A percentile compares a stretch with the other conserved stretches of the same genome.
Conservation (phyloP, 1,140 invertebrate genomes). For the Meloidogyne floridensis region DNA sequence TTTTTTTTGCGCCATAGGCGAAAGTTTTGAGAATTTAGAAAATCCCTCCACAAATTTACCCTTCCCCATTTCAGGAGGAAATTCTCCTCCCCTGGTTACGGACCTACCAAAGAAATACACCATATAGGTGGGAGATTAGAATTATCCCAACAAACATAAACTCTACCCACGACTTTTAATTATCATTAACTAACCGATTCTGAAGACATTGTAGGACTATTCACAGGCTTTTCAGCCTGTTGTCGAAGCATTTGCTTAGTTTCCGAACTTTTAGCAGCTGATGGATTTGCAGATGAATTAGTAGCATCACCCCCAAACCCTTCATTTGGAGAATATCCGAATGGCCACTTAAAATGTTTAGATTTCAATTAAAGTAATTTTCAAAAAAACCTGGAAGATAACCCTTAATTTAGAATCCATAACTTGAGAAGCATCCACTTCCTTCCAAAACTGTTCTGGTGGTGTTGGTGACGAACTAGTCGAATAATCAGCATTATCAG, state of each 20-base stretch:
- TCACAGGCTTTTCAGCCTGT: neutral
- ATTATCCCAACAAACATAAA: too few relatives aligned
- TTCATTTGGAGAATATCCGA: conserved; percentile 11
- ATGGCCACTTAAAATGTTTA: neutral
- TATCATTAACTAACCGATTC: neutral
- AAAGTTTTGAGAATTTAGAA: too few relatives aligned
- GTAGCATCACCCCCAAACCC: neutral
- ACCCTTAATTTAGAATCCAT: conserved; percentile 63
- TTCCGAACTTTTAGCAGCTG: neutral
- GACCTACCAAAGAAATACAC: too few relatives aligned
- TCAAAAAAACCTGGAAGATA: conserved; percentile 22
- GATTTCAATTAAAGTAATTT: neutral
- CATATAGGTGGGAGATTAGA: too few relatives aligned
- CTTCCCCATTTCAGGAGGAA: too few relatives aligned
- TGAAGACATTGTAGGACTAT: conserved; percentile 2
- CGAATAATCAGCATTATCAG: conserved; percentile 31
- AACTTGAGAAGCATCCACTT: conserved; percentile 45
- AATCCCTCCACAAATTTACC: too few relatives aligned
- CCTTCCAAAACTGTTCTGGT: conserved; percentile 57
- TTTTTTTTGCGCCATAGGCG: too few relatives aligned
- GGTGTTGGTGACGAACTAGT: conserved; percentile 11
- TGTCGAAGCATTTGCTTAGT: neutral
- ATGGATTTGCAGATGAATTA: neutral
- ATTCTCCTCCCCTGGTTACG: too few relatives aligned
- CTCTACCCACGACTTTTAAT: too few relatives aligned